These are phyloP conservation scores for Acrocephalus arundinaceus DNA, from an alignment of 2,113 vertebrate genomes.

Conservation along the genomic window DNA sequence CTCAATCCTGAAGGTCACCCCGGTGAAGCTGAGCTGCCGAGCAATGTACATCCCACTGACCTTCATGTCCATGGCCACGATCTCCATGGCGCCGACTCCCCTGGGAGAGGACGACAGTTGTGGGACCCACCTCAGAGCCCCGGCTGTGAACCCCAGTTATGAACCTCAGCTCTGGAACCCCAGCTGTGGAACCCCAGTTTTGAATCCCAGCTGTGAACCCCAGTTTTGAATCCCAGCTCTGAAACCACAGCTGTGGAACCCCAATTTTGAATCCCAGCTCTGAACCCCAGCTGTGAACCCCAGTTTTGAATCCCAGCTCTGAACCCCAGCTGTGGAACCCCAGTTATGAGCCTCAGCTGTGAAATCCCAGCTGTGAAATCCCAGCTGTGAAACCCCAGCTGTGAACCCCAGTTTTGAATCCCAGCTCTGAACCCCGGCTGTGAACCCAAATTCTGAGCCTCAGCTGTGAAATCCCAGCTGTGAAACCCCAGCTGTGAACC, in stretches of 20 bases:
- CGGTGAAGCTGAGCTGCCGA: constrained; percentile 96
- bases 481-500: not conserved
- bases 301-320: not conserved
- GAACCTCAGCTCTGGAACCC: not conserved
- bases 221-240: not conserved
- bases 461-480: not conserved
- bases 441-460: not conserved
- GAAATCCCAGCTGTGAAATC: not conserved
- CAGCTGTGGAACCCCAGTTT: not conserved
- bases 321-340: not conserved
- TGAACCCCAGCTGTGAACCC: not conserved
- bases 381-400: not conserved
- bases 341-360: not conserved
- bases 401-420: not conserved
- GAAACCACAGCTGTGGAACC: not conserved
- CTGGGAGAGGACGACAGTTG: constrained; percentile 49
- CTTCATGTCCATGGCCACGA: constrained; percentile 99
- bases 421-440: not conserved
- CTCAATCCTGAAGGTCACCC: constrained; percentile 94
- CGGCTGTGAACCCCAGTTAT: not conserved
- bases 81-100: constrained; percentile 98
- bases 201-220: not conserved
- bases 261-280: fast-evolving
- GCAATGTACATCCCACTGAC: constrained; percentile 99
- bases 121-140: not conserved